These are phyloP conservation scores for Ecliptopera silaceata DNA, from an alignment of 2,888 invertebrate species.

Conservation along the genomic window DNA sequence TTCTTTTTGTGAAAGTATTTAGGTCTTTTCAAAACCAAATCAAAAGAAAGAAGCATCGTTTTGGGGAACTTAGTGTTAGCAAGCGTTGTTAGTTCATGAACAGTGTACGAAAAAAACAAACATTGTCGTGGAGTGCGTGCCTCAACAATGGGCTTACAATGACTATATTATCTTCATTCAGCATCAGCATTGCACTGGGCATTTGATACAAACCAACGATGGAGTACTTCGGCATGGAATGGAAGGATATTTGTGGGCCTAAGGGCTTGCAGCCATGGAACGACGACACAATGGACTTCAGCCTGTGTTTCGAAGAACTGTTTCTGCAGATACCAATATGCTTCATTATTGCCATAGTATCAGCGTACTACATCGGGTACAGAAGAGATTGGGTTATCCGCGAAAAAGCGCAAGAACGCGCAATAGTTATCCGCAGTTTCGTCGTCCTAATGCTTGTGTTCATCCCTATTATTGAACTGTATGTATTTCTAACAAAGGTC, in stretches of 20 bases:
- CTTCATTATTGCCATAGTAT: constrained; percentile 87
- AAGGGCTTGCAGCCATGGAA: constrained; percentile 88
- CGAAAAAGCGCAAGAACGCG: constrained; percentile 83
- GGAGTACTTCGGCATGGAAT: constrained; percentile 62
- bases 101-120: too few relatives aligned
- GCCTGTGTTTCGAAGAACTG: constrained; percentile 93
- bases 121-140: too few relatives aligned
- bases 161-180: not conserved
- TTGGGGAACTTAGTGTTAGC: too few relatives aligned
- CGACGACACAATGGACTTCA: constrained; percentile 87
- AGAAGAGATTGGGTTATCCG: constrained; percentile 85
- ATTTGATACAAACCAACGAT: constrained; percentile 31
- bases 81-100: too few relatives aligned
- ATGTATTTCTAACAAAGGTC: constrained; percentile 82
- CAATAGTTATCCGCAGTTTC: constrained; percentile 86
- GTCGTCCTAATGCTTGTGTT: constrained; percentile 85
- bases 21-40: too few relatives aligned
- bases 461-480: constrained; percentile 87
- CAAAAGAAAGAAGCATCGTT: too few relatives aligned
- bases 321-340: constrained; percentile 90
- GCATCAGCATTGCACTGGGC: not conserved
- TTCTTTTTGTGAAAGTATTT: too few relatives aligned
- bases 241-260: constrained; percentile 90
- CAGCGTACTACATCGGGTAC: constrained; percentile 91
- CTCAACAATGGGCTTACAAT: not conserved